Evolutionary conservation across 2,797 vertebrate genomes (phyloP).

Genomic region (Anomalospiza imberbis): DNA sequence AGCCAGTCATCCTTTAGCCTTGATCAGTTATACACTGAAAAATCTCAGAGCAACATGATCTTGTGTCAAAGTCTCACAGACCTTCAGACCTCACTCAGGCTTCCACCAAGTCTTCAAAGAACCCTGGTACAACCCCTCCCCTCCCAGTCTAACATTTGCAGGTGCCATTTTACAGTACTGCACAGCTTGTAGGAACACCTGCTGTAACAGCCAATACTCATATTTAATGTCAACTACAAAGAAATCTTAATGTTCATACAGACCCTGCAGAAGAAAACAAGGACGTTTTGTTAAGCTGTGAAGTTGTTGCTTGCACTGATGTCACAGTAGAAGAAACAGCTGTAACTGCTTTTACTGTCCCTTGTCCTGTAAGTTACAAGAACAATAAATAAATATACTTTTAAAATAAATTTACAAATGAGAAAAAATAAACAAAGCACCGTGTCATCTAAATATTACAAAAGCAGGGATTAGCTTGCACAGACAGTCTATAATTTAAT

Average conservation of each 20-base stretch:
- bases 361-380: conserved; percentile 54
- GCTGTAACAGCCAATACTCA: not conserved
- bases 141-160: not conserved
- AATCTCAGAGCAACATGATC: not conserved
- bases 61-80: not conserved
- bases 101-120: not conserved
- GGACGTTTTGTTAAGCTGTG: conserved; percentile 70
- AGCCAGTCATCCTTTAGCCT: not conserved
- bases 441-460: not conserved
- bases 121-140: not conserved
- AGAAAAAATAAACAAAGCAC: not conserved
- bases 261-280: conserved; percentile 71
- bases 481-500: not conserved
- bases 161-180: not conserved
- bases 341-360: conserved; percentile 67
- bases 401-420: not conserved
- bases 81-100: not conserved
- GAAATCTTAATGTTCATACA: conserved; percentile 33
- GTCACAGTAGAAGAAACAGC: conserved; percentile 15
- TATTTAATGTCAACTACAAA: not conserved
- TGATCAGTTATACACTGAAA: not conserved
- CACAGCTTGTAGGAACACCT: not conserved
- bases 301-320: conserved; percentile 40
- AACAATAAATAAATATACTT: not conserved
- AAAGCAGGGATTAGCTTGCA: not conserved